Evolutionary conservation across 1,140 invertebrate genomes (phyloP).

Genomic region (Macrobrachium rosenbergii): DNA sequence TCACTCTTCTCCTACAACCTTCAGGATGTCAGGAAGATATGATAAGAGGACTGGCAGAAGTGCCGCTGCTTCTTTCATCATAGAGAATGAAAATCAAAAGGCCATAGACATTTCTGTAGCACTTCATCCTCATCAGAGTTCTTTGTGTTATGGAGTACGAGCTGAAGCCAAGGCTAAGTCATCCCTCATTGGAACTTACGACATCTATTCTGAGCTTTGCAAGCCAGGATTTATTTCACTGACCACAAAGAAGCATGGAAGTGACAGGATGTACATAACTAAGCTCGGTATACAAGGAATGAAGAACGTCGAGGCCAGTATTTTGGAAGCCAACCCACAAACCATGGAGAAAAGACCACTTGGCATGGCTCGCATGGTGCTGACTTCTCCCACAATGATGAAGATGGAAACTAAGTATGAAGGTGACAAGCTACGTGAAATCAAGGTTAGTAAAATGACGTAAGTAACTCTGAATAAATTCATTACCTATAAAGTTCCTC

Average conservation of each 20-base stretch:
- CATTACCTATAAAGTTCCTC: no score
- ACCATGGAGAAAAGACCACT: background rate
- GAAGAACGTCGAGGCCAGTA: slow-evolving; percentile 14
- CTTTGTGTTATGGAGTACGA: slow-evolving; percentile 24
- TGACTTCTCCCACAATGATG: slow-evolving; percentile 11
- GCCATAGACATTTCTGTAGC: slow-evolving; percentile 23
- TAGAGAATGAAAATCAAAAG: background rate
- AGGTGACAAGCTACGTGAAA: background rate
- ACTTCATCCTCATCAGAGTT: background rate
- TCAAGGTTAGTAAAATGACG: slow-evolving; percentile 9
- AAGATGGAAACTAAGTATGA: slow-evolving; percentile 17
- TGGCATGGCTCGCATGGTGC: background rate
- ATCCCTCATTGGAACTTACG: slow-evolving; percentile 7
- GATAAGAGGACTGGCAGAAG: background rate
- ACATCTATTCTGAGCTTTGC: slow-evolving; percentile 31
- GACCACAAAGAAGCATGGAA: background rate
- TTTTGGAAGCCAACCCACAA: background rate
- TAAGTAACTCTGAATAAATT: background rate
- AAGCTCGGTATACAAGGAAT: slow-evolving; percentile 24
- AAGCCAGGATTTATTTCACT: slow-evolving; percentile 20
- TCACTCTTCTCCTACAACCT: slow-evolving; percentile 23
- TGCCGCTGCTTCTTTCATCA: slow-evolving; percentile 27
- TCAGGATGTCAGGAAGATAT: slow-evolving; percentile 26
- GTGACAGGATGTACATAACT: slow-evolving; percentile 4
- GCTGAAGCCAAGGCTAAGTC: slow-evolving; percentile 13